Percentiles rank a stretch among this genome's conserved stretches.
phyloP scores from a whole-genome alignment of 2,888 invertebrate species.

The Meliscaeva auricollis region DNA sequence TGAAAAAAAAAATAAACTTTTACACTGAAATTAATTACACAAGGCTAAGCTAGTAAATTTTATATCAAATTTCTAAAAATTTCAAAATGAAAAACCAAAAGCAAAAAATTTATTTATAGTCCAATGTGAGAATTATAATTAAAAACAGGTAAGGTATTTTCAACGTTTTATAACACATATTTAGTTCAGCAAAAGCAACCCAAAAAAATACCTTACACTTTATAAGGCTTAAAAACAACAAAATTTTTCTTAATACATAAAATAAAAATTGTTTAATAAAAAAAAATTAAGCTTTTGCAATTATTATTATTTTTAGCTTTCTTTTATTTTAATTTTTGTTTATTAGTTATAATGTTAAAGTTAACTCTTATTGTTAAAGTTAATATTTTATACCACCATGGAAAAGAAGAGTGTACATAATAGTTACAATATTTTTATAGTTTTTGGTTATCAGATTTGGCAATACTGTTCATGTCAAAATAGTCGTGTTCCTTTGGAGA shows the following conservation, averaged over 20 bases:
- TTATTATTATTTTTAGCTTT: no score
- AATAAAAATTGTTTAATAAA: slow-evolving; percentile 16
- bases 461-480: no score
- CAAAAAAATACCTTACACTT: slow-evolving; percentile 14
- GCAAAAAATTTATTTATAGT: no score
- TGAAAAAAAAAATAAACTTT: slow-evolving; percentile 17
- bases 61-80: no score
- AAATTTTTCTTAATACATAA: background rate
- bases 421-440: no score
- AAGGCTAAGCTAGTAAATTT: background rate
- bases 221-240: slow-evolving; percentile 14
- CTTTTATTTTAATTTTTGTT: no score
- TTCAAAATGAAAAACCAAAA: background rate
- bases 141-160: slow-evolving; percentile 13
- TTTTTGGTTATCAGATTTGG: no score
- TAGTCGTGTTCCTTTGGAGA: no score
- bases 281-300: slow-evolving; percentile 8
- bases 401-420: no score
- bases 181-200: background rate
- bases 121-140: background rate
- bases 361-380: no score
- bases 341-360: no score
- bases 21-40: slow-evolving; percentile 22
- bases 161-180: slow-evolving; percentile 7
- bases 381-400: no score